Evolutionary conservation across 2,888 invertebrate species (phyloP), one percentile per base, ranked within the genome.

Genomic region (Coronaproctus castanopsis): DNA sequence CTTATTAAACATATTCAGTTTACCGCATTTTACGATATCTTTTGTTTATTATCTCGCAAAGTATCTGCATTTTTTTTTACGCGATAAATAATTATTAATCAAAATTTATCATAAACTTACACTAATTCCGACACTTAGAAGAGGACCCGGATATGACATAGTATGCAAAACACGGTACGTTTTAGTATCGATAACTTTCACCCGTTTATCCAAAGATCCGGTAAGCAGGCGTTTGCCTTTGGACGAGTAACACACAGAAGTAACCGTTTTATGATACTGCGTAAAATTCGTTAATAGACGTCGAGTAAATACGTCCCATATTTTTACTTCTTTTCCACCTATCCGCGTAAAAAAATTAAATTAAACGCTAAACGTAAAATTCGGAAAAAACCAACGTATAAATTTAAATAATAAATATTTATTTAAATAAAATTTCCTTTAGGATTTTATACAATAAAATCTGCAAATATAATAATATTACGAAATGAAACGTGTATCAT

Each of bases 261-360:
- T 97, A 1, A 97, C 83, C 0, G 95, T 91, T 76, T 97, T 97
- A 72, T 95, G 92, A 73, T 98, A 97, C 66, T 90, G 86, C 1
- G 85, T 85, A 64, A 97, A 79, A 67, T 81, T 82, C 1, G 88
- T 83, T 22, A 97, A 71, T 58, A 90, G 74, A 70, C 85, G 83
- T 10, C 93, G 93, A 24, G 91, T 90, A 57, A 92, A 78, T 3
- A 85, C 81, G 71, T 97, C 96, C 95, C 95, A 97, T 0, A 97
- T 85, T 72, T 85, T 83, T 3, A 95, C 82, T 70, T 87, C 85
- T 48, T 85, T 88, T 0, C 90, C 91, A 65, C 93, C 80, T 77
- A 56, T 19, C 65, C 62, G n/a, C n/a, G n/a, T n/a, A n/a, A n/a
- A n/a, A n/a, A n/a, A n/a, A n/a, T n/a, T n/a, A n/a, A n/a, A n/a